These are phyloP conservation scores for Lordiphosa clarofinis DNA, from an alignment of 1,140 invertebrate species.

Conservation along the genomic window DNA sequence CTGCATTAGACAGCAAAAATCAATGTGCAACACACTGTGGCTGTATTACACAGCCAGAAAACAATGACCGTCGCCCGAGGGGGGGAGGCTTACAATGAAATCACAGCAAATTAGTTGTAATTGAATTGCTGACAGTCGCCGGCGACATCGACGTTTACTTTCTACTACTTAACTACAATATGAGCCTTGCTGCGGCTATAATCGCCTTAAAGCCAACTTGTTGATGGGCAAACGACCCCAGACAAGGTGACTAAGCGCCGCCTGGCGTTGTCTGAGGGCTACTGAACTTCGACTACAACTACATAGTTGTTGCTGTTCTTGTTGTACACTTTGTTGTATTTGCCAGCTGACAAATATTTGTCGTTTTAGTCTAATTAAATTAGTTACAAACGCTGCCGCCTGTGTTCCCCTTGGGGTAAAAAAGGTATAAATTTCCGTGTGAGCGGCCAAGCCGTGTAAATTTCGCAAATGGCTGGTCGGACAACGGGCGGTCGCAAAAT, in stretches of 20 bases:
- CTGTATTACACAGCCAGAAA: conserved; percentile 6
- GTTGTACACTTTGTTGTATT: conserved; percentile 25
- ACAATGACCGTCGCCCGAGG: conserved; percentile 12
- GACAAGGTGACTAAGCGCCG: conserved; percentile 21
- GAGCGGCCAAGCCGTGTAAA: conserved; percentile 37
- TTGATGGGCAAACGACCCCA: conserved; percentile 44
- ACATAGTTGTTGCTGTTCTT: background rate
- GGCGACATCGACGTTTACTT: conserved; percentile 14
- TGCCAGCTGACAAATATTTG: conserved; percentile 69
- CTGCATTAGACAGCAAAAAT: conserved; percentile 36
- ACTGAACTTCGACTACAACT: background rate
- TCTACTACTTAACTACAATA: conserved; percentile 10
- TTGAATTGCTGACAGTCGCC: conserved; percentile 56
- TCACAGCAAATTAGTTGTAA: conserved; percentile 72
- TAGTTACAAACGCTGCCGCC: conserved; percentile 42
- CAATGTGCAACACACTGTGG: conserved; percentile 24
- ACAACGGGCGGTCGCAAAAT: background rate
- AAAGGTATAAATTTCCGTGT: conserved; percentile 70
- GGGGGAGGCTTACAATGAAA: conserved; percentile 50
- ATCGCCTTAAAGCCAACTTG: conserved; percentile 65
- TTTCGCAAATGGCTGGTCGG: conserved; percentile 41
- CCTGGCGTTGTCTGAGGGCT: background rate
- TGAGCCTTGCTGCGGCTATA: conserved; percentile 35
- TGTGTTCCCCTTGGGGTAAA: conserved; percentile 39
- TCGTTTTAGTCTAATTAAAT: conserved; percentile 79